Evolutionary conservation across 2,797 vertebrate species (phyloP).

Genomic region (Peromyscus aztecus): DNA sequence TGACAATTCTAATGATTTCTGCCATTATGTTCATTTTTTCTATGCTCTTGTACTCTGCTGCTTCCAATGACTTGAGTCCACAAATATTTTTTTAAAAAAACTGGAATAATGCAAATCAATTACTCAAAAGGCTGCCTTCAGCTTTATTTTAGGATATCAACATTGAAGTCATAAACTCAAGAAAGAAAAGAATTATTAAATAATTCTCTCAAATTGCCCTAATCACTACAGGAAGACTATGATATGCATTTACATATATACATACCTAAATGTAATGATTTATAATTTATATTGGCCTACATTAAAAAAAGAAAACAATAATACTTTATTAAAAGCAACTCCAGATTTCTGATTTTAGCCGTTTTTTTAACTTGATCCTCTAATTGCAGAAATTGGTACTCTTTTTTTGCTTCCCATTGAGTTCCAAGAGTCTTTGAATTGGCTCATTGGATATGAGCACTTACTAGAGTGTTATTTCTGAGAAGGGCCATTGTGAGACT

Average conservation of each 20-base stretch:
- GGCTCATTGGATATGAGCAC: conserved; percentile 63
- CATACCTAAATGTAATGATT: not conserved
- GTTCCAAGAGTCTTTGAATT: conserved; percentile 79
- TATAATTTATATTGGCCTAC: conserved; percentile 20
- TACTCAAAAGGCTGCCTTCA: not conserved
- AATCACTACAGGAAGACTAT: conserved; percentile 37
- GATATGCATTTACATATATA: not conserved
- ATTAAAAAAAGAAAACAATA: not conserved
- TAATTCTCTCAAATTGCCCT: conserved; percentile 22
- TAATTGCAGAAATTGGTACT: conserved; percentile 76
- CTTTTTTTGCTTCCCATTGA: conserved; percentile 60
- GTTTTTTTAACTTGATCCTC: conserved; percentile 66
- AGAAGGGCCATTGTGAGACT: conserved; percentile 74
- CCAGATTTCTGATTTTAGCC: conserved; percentile 50
- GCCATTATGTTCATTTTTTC: not conserved
- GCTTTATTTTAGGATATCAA: conserved; percentile 38
- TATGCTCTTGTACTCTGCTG: conserved; percentile 23
- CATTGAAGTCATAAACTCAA: conserved; percentile 1
- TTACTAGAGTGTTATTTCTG: conserved; percentile 71
- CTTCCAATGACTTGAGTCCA: conserved; percentile 60
- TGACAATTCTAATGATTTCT: not conserved
- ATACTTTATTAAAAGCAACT: not conserved
- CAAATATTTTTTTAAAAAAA: not conserved
- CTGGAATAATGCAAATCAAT: not conserved
- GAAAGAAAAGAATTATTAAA: conserved; percentile 51